Evolutionary conservation across 2,888 invertebrate genomes (phyloP), one percentile per base, ranked within the genome.

Genomic region (Troglohyphantes excavatus): DNA sequence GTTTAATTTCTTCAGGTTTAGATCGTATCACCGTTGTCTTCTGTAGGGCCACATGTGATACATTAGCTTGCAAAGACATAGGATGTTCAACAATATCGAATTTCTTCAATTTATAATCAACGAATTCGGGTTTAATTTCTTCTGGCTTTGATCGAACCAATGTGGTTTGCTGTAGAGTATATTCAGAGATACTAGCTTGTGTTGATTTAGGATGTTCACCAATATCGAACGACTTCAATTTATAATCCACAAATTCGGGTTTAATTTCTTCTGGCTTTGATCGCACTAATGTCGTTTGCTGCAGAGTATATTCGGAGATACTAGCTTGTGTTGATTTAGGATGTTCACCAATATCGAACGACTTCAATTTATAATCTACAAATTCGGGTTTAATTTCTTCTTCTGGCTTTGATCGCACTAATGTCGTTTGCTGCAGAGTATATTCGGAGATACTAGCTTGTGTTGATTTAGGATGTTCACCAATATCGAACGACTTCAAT

Each of bases 221-320:
- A 27, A 78, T 19, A 19, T 72, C 72, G 29, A 90, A 72, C 9
- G 29, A 26, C 65, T 90, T 90, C 17, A 84, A 33, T 1, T 84
- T 19, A 23, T 90, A 90, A 78, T 83, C 89, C 26, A 83, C 39
- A 82, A 90, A 81, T 63, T 90, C 90, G 23, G 85, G 84, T 53
- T 91, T 90, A 2, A 85, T 68, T 19, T 91, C 91, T 29, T 59
- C 67, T 2, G 63, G 81, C 13, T 33, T 65, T 11, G 27, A 76
- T 53, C 59, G 76, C 6, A 90, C 87, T 23, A 82, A 67, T 72
- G 70, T 91, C 11, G 89, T 67, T 17, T 68, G 90, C 27, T 91
- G 82, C 21, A 90, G 19, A 33, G 76, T 78, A 19, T n/a, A 11
- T 26, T 85, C 85, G 19, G 72, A 27, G 17, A 87, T 43, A 23